A percentile compares a stretch with the other conserved stretches of the same genome.
These are phyloP conservation scores for Heliconius eleuchia DNA, from an alignment of 1,140 invertebrate species.

Conservation along the genomic window DNA sequence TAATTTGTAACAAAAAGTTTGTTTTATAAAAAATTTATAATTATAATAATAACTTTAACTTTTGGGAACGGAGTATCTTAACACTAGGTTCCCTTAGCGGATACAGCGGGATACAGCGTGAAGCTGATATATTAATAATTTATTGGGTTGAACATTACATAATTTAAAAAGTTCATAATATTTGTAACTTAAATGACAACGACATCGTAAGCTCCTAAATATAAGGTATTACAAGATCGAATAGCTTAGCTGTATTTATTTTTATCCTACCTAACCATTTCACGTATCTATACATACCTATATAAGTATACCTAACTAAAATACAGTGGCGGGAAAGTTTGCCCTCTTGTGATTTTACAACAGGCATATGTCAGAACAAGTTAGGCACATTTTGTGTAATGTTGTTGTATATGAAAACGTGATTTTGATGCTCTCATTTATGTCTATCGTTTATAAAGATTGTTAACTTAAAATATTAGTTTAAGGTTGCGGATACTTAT, in stretches of 20 bases:
- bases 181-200: background rate
- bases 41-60: too few relatives aligned
- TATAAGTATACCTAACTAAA: too few relatives aligned
- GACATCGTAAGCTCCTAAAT: background rate
- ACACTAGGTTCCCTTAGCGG: too few relatives aligned
- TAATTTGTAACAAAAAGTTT: too few relatives aligned
- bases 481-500: too few relatives aligned
- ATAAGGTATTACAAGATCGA: background rate
- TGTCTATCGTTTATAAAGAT: background rate
- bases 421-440: background rate
- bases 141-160: background rate
- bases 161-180: background rate
- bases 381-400: background rate
- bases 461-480: background rate
- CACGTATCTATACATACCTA: background rate
- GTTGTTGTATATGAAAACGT: background rate
- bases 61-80: too few relatives aligned
- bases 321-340: slow-evolving; percentile 13
- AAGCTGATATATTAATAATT: background rate
- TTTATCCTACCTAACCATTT: background rate
- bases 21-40: too few relatives aligned
- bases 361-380: slow-evolving; percentile 19
- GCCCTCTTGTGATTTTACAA: slow-evolving; percentile 27
- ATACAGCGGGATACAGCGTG: too few relatives aligned
- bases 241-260: background rate